A percentile compares a stretch with the other conserved stretches of the same genome.
Evolutionary conservation across 2,797 vertebrate species (phyloP).

Genomic region (Salmo trutta): DNA sequence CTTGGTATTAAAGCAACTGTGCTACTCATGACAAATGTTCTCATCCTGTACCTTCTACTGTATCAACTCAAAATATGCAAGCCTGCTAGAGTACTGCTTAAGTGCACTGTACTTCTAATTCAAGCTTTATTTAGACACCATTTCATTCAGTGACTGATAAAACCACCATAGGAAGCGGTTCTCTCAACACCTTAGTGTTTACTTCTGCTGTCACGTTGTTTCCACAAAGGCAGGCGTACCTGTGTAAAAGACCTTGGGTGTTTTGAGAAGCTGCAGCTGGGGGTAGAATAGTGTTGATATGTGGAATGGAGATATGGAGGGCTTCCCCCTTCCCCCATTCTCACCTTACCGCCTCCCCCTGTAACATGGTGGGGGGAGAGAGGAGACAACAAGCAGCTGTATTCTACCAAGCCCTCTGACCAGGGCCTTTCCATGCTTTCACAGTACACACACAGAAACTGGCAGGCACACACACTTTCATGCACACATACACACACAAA

Average conservation of each 20-base stretch:
- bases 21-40: not conserved
- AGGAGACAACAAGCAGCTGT: conserved; percentile 57
- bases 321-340: conserved; percentile 29
- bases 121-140: conserved; percentile 26
- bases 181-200: conserved; percentile 71
- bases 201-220: conserved; percentile 60
- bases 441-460: not conserved
- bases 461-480: not conserved
- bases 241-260: conserved; percentile 33
- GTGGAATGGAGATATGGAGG: conserved; percentile 24
- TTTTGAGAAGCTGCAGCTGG: conserved; percentile 51
- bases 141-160: conserved; percentile 50
- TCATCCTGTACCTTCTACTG: not conserved
- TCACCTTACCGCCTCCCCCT: conserved; percentile 53
- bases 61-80: conserved; percentile 26
- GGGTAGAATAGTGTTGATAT: conserved; percentile 10
- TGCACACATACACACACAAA: not conserved
- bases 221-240: conserved; percentile 38
- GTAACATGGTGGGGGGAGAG: conserved; percentile 34
- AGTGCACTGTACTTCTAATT: conserved; percentile 36
- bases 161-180: conserved; percentile 52
- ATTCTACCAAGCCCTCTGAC: conserved; percentile 30
- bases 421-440: not conserved
- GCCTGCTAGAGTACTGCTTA: conserved; percentile 5
- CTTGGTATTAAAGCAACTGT: not conserved